Evolutionary conservation across 2,797 vertebrate species (phyloP).

Genomic region (Sebastes kiyomatsui): DNA sequence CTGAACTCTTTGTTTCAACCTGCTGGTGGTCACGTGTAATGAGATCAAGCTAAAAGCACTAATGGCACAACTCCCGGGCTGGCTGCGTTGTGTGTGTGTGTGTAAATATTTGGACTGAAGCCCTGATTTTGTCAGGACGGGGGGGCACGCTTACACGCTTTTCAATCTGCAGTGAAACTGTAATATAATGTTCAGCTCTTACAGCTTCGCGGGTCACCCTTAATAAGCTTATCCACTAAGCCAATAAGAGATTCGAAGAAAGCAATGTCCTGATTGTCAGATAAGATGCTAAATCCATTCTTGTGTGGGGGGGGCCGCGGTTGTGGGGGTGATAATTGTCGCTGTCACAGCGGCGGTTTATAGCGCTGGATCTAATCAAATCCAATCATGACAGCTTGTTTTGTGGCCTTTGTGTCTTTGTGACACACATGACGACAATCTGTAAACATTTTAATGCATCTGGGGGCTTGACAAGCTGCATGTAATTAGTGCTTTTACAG

Average conservation of each 20-base stretch:
- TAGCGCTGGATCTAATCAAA: conserved; percentile 63
- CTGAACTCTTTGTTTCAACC: conserved; percentile 36
- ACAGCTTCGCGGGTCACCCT: conserved; percentile 63
- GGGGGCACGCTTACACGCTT: conserved; percentile 26
- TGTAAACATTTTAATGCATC: conserved; percentile 15
- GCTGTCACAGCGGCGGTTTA: conserved; percentile 62
- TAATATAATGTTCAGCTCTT: conserved; percentile 67
- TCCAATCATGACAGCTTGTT: conserved; percentile 52
- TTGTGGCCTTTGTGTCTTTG: conserved; percentile 38
- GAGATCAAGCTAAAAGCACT: conserved; percentile 46
- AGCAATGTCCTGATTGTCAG: conserved; percentile 75
- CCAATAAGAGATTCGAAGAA: conserved; percentile 74
- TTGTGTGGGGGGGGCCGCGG: background rate
- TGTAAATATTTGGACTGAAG: background rate
- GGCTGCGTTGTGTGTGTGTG: background rate
- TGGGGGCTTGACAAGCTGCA: background rate
- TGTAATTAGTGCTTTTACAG: conserved; percentile 10
- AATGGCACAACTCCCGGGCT: conserved; percentile 8
- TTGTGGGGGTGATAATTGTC: conserved; percentile 60
- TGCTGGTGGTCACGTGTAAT: conserved; percentile 45
- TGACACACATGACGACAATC: conserved; percentile 22
- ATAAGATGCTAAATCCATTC: conserved; percentile 76
- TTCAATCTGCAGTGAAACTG: conserved; percentile 60
- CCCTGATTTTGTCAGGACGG: conserved; percentile 19
- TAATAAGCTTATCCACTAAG: conserved; percentile 77